A percentile compares a stretch with the other conserved stretches of the same genome.
Evolutionary conservation across 1,140 invertebrate species (phyloP).

Genomic region (Zaprionus nigranus): DNA sequence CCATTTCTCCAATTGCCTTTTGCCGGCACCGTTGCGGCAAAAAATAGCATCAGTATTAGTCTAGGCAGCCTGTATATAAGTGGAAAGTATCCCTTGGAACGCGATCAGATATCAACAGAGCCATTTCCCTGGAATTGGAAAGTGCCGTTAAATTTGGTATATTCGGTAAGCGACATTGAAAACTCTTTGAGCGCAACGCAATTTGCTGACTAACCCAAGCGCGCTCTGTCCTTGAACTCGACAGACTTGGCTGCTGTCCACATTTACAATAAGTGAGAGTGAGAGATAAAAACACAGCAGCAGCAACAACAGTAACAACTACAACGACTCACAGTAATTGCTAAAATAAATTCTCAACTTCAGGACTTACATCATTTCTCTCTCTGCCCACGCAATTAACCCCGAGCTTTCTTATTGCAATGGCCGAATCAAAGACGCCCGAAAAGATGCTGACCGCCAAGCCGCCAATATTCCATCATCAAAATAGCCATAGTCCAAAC

Average conservation of each 20-base stretch:
- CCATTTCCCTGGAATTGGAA: conserved; percentile 10
- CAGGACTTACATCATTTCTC: conserved; percentile 30
- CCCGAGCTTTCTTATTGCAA: conserved; percentile 22
- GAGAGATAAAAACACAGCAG: conserved; percentile 24
- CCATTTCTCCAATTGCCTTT: neutral
- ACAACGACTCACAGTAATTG: neutral
- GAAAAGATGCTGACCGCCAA: conserved; percentile 76
- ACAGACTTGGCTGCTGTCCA: conserved; percentile 72
- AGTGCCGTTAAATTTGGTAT: conserved; percentile 11
- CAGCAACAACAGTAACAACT: conserved; percentile 23
- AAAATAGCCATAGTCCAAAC: conserved; percentile 78
- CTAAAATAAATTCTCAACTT: neutral
- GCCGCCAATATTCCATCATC: conserved; percentile 72
- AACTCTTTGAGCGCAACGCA: conserved; percentile 57
- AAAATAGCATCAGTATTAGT: conserved; percentile 68
- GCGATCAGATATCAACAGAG: conserved; percentile 8
- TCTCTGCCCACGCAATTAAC: conserved; percentile 19
- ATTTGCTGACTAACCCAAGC: conserved; percentile 69
- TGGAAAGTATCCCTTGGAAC: conserved; percentile 36
- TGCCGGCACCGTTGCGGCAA: conserved; percentile 56
- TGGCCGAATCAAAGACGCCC: conserved; percentile 77
- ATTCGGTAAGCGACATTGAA: conserved; percentile 42
- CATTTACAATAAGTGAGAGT: conserved; percentile 23
- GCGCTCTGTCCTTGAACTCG: conserved; percentile 66
- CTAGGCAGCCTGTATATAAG: conserved; percentile 17